Conservation (phyloP, 1,140 invertebrate genomes). For the Mamestra configurata region DNA sequence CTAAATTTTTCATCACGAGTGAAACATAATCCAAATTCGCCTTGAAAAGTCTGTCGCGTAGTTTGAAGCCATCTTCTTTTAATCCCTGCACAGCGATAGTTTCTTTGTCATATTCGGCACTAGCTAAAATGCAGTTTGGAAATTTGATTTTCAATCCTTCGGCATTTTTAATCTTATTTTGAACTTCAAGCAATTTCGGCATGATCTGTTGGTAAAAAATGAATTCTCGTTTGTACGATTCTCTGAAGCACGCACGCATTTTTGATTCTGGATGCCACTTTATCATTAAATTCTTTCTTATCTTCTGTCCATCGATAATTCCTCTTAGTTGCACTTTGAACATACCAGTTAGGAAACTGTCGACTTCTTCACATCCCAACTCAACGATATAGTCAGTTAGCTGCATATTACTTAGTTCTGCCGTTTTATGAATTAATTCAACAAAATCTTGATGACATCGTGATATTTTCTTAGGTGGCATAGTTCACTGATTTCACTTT, state of each 20-base stretch:
- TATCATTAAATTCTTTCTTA: slow-evolving; percentile 66
- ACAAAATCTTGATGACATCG: slow-evolving; percentile 67
- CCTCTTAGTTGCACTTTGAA: slow-evolving; percentile 70
- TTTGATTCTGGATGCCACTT: slow-evolving; percentile 70
- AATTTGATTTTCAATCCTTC: slow-evolving; percentile 79
- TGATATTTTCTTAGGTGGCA: slow-evolving; percentile 73
- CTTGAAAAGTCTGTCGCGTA: slow-evolving; percentile 67
- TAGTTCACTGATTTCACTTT: slow-evolving; percentile 46
- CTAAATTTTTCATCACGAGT: slow-evolving; percentile 76
- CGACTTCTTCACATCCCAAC: slow-evolving; percentile 67
- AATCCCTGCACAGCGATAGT: slow-evolving; percentile 60
- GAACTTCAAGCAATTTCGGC: slow-evolving; percentile 70
- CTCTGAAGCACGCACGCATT: slow-evolving; percentile 65
- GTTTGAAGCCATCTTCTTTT: slow-evolving; percentile 47
- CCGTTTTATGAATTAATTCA: slow-evolving; percentile 69
- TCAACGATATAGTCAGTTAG: slow-evolving; percentile 65
- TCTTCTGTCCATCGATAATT: slow-evolving; percentile 60
- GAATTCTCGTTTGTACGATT: slow-evolving; percentile 70
- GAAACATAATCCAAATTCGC: slow-evolving; percentile 70
- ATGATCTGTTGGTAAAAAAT: slow-evolving; percentile 63
- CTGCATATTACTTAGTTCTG: slow-evolving; percentile 64
- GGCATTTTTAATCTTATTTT: slow-evolving; percentile 64
- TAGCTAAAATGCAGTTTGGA: slow-evolving; percentile 67
- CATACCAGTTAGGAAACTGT: slow-evolving; percentile 66
- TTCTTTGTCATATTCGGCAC: slow-evolving; percentile 69